A percentile compares a stretch with the other conserved stretches of the same genome.
Conservation (phyloP, 1,140 invertebrate genomes). For the Latrodectus geometricus region DNA sequence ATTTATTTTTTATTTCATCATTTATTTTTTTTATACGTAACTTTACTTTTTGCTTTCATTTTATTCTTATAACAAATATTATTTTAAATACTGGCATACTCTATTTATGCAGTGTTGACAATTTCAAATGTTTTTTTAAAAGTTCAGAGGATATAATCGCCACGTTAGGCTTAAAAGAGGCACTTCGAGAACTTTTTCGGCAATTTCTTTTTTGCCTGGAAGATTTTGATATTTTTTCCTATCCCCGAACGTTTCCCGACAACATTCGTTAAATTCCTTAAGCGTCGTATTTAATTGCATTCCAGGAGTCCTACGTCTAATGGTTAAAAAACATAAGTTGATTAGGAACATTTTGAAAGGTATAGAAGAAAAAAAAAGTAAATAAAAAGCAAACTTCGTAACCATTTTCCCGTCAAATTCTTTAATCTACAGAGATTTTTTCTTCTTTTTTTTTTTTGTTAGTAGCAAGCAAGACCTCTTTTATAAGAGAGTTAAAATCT, state of each 20-base stretch:
- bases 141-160: neutral
- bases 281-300: slow-evolving; percentile 36
- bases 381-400: neutral
- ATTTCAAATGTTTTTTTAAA: slow-evolving; percentile 3
- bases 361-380: neutral
- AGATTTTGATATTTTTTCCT: slow-evolving; percentile 21
- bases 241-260: neutral
- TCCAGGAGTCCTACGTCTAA: neutral
- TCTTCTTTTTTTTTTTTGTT: neutral
- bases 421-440: slow-evolving; percentile 1
- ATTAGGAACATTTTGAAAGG: slow-evolving; percentile 22
- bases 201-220: slow-evolving; percentile 7
- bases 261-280: slow-evolving; percentile 45
- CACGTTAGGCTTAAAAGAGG: slow-evolving; percentile 38
- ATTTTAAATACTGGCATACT: neutral
- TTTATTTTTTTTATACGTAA: neutral
- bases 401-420: slow-evolving; percentile 1
- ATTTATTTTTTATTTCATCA: slow-evolving; percentile 4
- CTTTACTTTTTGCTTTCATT: slow-evolving; percentile 24
- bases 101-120: slow-evolving; percentile 29
- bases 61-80: neutral
- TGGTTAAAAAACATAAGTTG: neutral
- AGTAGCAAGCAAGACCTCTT: neutral
- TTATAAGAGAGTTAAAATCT: neutral
- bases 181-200: slow-evolving; percentile 16